A percentile compares a stretch with the other conserved stretches of the same genome.
Conservation (phyloP, 2,888 invertebrate species). For the Mamestra brassicae region DNA sequence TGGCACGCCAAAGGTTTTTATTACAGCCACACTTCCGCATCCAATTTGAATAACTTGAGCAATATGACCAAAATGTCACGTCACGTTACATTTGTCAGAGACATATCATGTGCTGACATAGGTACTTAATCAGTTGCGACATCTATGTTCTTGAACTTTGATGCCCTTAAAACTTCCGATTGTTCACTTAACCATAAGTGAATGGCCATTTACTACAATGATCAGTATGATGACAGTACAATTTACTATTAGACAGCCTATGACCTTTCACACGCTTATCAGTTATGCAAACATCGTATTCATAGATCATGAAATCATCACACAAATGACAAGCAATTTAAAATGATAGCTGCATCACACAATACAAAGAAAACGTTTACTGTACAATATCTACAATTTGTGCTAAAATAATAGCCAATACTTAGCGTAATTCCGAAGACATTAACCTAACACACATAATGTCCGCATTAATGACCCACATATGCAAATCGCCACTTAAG, state of each 20-base stretch:
- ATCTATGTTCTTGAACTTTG: constrained; percentile 46
- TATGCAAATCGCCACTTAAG: constrained; percentile 56
- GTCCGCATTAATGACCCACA: constrained; percentile 59
- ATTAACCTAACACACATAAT: constrained; percentile 37
- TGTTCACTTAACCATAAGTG: constrained; percentile 29
- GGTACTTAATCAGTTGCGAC: constrained; percentile 1
- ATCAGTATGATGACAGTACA: neutral
- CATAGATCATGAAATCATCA: constrained; percentile 31
- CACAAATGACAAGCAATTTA: constrained; percentile 38
- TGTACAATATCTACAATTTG: constrained; percentile 27
- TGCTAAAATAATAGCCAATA: constrained; percentile 39
- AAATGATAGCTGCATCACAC: constrained; percentile 26
- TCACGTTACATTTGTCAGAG: constrained; percentile 39
- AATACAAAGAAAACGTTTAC: constrained; percentile 38
- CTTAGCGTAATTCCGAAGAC: constrained; percentile 42
- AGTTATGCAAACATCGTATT: constrained; percentile 42
- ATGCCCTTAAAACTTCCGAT: constrained; percentile 45
- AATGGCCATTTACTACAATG: constrained; percentile 28
- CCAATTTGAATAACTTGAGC: constrained; percentile 53
- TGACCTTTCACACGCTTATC: constrained; percentile 49
- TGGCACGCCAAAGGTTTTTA: constrained; percentile 60
- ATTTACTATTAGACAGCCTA: constrained; percentile 3
- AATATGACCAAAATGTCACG: constrained; percentile 49
- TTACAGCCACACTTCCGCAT: constrained; percentile 49
- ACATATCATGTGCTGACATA: constrained; percentile 15